phyloP scores from a whole-genome alignment of 2,113 vertebrate genomes.

The Labeo catla region DNA sequence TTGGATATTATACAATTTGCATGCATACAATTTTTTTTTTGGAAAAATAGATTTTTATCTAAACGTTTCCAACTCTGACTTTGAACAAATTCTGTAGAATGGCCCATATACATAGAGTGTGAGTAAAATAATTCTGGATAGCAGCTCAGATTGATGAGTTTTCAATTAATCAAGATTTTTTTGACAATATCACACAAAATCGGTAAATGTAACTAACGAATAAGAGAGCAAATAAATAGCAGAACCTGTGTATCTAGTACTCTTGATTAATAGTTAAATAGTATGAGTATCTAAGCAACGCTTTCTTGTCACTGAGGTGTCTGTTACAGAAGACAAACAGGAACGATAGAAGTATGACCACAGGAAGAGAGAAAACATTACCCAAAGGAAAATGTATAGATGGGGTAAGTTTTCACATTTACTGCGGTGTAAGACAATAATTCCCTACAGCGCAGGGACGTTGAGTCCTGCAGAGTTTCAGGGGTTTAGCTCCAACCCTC shows the following conservation, averaged over 20 bases:
- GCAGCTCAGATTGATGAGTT: neutral
- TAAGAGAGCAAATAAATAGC: neutral
- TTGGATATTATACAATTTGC: too few relatives aligned
- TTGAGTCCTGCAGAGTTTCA: neutral
- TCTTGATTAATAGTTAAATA: slow-evolving; percentile 51
- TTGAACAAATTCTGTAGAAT: too few relatives aligned
- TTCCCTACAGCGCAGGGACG: neutral
- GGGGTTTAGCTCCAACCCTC: neutral
- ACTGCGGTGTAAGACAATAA: neutral
- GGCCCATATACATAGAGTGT: too few relatives aligned
- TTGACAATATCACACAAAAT: neutral
- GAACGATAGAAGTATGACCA: slow-evolving; percentile 37
- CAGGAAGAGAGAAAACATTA: slow-evolving; percentile 58
- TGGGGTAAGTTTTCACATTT: slow-evolving; percentile 36
- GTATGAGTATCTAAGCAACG: slow-evolving; percentile 34
- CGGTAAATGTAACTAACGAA: neutral
- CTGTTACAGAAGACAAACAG: slow-evolving; percentile 1
- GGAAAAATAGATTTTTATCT: too few relatives aligned
- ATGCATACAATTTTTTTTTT: too few relatives aligned
- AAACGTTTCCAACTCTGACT: too few relatives aligned
- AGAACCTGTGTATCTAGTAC: neutral
- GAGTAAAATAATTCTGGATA: too few relatives aligned
- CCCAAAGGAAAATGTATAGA: slow-evolving; percentile 16
- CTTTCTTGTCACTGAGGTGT: slow-evolving; percentile 24
- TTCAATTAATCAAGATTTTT: neutral